Evolutionary conservation across 2,113 vertebrate species (phyloP), one percentile per base, ranked within the genome.

Genomic region (Leptocoma aspasia): DNA sequence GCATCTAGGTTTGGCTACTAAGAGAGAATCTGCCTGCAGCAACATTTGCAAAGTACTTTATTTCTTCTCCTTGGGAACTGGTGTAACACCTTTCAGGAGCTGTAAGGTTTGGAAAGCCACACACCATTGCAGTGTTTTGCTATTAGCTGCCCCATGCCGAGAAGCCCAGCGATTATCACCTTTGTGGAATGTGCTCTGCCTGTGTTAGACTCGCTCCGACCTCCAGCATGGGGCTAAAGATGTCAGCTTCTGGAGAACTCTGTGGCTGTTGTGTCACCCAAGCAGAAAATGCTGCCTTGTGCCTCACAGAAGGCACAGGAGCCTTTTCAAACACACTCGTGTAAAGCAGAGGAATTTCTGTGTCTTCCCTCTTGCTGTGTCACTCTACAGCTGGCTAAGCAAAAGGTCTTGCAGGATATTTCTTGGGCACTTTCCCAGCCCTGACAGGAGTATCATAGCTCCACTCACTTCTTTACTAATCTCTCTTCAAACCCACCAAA

Each of bases 111-210:
- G 45, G 75, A 68, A 89, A 96, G 56, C 66, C 57, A 50, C 92
- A 78, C 45, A 78, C 19, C 69, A 93, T 27, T 37, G 68, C 79
- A 91, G 96, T 98, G 98, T 98, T 98, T 98, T 97, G 97, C 96
- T 96, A 94, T 93, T 61, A 97, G 97, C 41, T 96, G 95, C 97
- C 98, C 98, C 98, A 98, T 89, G 97, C 97, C 84, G 98, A 96
- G 98, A 97, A 95, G 97, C 97, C 88, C 95, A 92, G 97, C 96
- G 97, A 98, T 99, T 98, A 98, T 98, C 98, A 98, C 98, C 98
- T 98, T 90, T 66, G 96, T 98, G 98, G 98, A 98, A 99, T 98
- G 98, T 97, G 95, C 97, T 94, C 98, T 94, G 97, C 97, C 98
- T 45, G 97, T 97, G 97, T 97, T 97, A 98, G 97, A 97, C 98